Base-by-base conservation (phyloP, 2,113 vertebrate genomes). In the Sisor rabdophorus region DNA sequence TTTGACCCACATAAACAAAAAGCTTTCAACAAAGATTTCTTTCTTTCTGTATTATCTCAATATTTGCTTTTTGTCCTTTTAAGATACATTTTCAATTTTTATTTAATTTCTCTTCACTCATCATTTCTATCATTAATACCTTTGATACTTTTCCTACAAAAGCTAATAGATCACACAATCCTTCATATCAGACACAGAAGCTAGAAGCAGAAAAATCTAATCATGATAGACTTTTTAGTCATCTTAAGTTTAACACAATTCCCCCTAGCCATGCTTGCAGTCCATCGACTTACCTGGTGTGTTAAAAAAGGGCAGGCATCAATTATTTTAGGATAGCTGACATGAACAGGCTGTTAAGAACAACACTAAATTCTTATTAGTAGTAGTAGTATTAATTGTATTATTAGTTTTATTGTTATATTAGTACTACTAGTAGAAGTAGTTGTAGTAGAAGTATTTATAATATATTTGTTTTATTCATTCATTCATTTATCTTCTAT, bases 241-340 rank as follows among this genome's bases (percentile, higher is more conserved):
- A 79, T 79, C 84, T 78, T 5, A 53, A 78, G 70, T 87, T 88
- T 80, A 87, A 84, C 86, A 79, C 81, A 80, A 82, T 88, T 89
- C 91, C 87, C 85, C 56, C 73, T 87, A 87, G 87, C 87, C 76
- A 32, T 26, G 80, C 82, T 85, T 79, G 24, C 79, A 13, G 85
- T 84, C 69, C 84, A 84, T 81, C 26, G 32, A 26, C 40, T 79
- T 79, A 68, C 72, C 81, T 30, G 74, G 84, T 84, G 87, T 77
- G 82, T 80, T 77, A 80, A 88, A 87, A 86, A 85, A 87, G 90
- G 88, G 86, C 82, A 84, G 78, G 86, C 87, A 80, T 32, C 17
- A 85, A 76, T 17, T 67, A 76, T 82, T 83, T 85, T 83, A 87
- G 88, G 87, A 84, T 85, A 86, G 83, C 83, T 84, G 76, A 84